Base-by-base conservation (phyloP, 2,797 vertebrate species). In the Silurus lanzhouensis region DNA sequence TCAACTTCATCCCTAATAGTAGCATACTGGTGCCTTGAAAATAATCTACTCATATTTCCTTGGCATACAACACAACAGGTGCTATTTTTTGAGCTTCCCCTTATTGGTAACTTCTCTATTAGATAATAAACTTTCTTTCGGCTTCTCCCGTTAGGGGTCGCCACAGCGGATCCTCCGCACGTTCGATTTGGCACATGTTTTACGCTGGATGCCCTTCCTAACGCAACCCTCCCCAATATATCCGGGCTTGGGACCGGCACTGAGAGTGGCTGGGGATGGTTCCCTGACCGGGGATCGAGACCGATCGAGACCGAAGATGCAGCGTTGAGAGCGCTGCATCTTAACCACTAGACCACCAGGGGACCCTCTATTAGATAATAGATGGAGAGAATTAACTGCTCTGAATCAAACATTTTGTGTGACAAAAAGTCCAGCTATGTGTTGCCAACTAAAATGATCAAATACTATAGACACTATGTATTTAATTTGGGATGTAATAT, bases 41-140 rank as follows among this genome's bases (percentile, higher is more conserved):
- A 63, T 63, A 25, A 79, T 79, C 61, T 38, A 25, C 5, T 60
- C 55, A 60, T 38, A 79, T 79, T 79, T n/a, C 58, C 58, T 63
- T 8, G 5, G 77, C 31, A 79, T n/a, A 17, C 3, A 2, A 63
- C 31, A 46, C 31, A n/a, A 63, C 58, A 63, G 58, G 20, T 79
- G 77, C 58, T 63, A 60, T 78, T 78, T 61, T 57, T 78, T 25
- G 75, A 1, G 20, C 27, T 22, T 5, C 17, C 17, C 19, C 57
- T 38, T 58, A 60, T 12, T 61, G 27, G 75, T 38, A 61, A 13
- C 22, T 5, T 44, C 31, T 20, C 55, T 60, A 13, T 19, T 25
- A 58, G 27, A 27, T 31, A 31, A 31, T 31, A 38, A 38, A 38
- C 31, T 38, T 38, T 38, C 31, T 38, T 38, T 38, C 31, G 2